Conservation (phyloP, 2,113 vertebrate species). For the Nettapus auritus region DNA sequence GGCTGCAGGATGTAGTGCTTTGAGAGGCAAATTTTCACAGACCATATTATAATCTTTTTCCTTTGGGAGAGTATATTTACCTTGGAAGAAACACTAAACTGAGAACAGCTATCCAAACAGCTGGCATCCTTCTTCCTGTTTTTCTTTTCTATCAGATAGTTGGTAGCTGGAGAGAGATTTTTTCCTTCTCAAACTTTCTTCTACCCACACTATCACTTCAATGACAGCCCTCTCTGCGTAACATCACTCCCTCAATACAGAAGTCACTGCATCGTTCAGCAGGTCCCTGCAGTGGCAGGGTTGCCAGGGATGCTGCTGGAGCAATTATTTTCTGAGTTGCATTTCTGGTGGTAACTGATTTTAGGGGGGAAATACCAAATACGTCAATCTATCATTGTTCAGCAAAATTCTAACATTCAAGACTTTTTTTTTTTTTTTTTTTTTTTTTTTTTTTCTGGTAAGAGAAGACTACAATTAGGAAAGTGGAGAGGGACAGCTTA, state of each 20-base stretch:
- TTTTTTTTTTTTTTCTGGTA: neutral
- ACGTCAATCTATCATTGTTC: neutral
- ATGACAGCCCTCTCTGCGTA: neutral
- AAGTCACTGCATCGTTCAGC: neutral
- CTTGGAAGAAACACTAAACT: constrained; percentile 46
- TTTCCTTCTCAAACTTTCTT: neutral
- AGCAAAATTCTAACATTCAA: neutral
- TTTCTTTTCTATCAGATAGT: constrained; percentile 33
- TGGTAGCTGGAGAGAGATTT: neutral
- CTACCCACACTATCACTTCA: constrained; percentile 18
- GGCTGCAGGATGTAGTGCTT: neutral
- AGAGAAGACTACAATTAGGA: neutral
- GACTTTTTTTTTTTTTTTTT: neutral
- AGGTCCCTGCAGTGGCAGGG: neutral
- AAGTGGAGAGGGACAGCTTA: neutral
- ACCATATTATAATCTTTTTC: constrained; percentile 22
- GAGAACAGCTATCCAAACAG: constrained; percentile 69
- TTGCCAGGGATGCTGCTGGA: neutral
- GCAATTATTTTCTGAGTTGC: fast-evolving
- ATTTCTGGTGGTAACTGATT: neutral
- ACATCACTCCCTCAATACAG: neutral
- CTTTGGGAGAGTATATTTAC: constrained; percentile 52
- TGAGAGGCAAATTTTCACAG: constrained; percentile 41
- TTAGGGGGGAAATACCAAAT: neutral
- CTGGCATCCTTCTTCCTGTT: constrained; percentile 61